A percentile compares a stretch with the other conserved stretches of the same genome.
Conservation (phyloP, 2,888 invertebrate genomes). For the Cremastinae sp. region DNA sequence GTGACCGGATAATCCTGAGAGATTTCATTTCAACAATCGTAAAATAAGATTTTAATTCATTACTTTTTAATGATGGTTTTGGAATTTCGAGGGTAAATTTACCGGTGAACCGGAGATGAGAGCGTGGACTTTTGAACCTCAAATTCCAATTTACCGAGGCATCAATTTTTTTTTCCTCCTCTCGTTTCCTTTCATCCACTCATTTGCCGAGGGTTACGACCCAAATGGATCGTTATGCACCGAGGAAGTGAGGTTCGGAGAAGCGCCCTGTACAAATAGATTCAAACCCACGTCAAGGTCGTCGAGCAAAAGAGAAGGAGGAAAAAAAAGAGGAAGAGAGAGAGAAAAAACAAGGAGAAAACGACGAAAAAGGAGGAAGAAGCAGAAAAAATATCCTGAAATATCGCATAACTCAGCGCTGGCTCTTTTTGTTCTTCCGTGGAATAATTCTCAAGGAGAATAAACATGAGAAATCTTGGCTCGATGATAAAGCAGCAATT, state of each 20-base stretch:
- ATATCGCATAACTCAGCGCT: not conserved
- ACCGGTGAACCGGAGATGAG: no score
- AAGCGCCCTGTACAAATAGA: conserved; percentile 16
- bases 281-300: conserved; percentile 20
- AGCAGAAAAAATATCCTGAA: no score
- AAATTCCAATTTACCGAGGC: no score
- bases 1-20: no score
- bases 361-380: no score
- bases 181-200: no score
- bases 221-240: conserved; percentile 12
- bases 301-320: not conserved
- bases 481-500: conserved; percentile 14
- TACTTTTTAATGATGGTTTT: no score
- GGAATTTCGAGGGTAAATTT: no score
- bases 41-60: no score
- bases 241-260: conserved; percentile 4
- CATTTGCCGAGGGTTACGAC: conserved; percentile 3
- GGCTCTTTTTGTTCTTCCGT: not conserved
- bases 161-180: no score
- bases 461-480: conserved; percentile 3
- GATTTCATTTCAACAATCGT: no score
- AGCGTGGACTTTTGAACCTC: no score
- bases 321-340: not conserved
- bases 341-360: conserved; percentile 1
- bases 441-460: conserved; percentile 5